A percentile compares a stretch with the other conserved stretches of the same genome.
phyloP scores from a whole-genome alignment of 2,888 invertebrate genomes.

The Parnassius smintheus region DNA sequence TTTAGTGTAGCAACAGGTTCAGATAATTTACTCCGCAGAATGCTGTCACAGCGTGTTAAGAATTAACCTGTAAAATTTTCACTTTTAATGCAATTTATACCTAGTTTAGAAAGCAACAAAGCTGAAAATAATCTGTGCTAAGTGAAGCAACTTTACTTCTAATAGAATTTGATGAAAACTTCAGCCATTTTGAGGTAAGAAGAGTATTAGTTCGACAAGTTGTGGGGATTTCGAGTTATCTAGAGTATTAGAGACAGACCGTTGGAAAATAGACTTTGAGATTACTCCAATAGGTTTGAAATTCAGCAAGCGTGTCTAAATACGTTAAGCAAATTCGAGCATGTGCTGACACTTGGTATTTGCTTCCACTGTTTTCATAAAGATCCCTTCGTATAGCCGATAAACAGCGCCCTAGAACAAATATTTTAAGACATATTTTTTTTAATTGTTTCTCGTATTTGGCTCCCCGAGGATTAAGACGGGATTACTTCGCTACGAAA shows the following conservation, averaged over 20 bases:
- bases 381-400: not conserved
- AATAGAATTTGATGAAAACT: conserved; percentile 48
- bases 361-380: conserved; percentile 16
- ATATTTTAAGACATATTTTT: too few species aligned
- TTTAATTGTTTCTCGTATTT: too few species aligned
- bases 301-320: conserved; percentile 30
- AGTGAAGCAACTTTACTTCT: conserved; percentile 41
- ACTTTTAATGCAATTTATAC: conserved; percentile 33
- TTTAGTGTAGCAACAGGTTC: conserved; percentile 6
- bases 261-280: conserved; percentile 37
- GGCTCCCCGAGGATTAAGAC: too few species aligned
- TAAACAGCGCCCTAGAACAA: not conserved
- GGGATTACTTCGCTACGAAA: too few species aligned
- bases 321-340: conserved; percentile 45
- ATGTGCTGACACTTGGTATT: conserved; percentile 50
- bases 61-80: conserved; percentile 46
- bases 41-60: conserved; percentile 40
- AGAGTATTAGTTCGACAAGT: conserved; percentile 75
- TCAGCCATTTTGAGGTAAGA: conserved; percentile 71
- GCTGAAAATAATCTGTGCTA: conserved; percentile 40
- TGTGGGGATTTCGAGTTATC: conserved; percentile 67
- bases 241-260: conserved; percentile 39
- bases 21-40: conserved; percentile 2
- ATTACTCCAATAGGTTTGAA: conserved; percentile 31
- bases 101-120: conserved; percentile 38